phyloP scores from a whole-genome alignment of 2,113 vertebrate genomes.

The Trichechus manatus region DNA sequence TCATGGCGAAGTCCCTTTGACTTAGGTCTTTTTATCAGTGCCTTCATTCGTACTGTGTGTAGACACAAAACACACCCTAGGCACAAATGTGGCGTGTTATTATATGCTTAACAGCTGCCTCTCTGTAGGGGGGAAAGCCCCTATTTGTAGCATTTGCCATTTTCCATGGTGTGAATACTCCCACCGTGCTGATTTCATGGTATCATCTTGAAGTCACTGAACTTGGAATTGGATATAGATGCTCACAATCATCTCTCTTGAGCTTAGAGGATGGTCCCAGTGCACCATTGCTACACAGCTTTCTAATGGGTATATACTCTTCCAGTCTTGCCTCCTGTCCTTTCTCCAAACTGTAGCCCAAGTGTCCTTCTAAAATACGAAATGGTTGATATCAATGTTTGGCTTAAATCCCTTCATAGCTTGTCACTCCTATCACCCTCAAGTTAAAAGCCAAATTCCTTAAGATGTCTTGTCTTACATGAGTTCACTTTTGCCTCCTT shows the following conservation, averaged over 20 bases:
- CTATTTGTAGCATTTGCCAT: background rate
- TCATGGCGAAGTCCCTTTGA: background rate
- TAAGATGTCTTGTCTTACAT: background rate
- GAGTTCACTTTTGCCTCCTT: background rate
- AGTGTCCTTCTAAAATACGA: background rate
- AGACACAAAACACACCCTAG: background rate
- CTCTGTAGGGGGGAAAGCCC: background rate
- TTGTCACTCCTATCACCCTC: background rate
- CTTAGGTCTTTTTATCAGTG: background rate
- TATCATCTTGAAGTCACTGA: background rate
- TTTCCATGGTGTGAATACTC: background rate
- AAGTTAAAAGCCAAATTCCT: background rate
- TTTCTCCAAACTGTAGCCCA: background rate
- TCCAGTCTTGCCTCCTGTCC: too few relatives aligned
- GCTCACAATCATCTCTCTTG: background rate
- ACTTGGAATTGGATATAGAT: background rate
- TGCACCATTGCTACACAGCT: fast-evolving
- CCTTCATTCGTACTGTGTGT: background rate
- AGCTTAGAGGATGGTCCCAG: fast-evolving
- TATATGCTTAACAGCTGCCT: background rate
- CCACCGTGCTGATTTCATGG: fast-evolving
- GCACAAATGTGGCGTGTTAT: background rate
- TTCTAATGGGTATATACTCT: background rate
- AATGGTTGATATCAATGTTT: background rate
- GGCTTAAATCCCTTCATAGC: background rate